Evolutionary conservation across 2,113 vertebrate species (phyloP).

Genomic region (Loxodonta africana): DNA sequence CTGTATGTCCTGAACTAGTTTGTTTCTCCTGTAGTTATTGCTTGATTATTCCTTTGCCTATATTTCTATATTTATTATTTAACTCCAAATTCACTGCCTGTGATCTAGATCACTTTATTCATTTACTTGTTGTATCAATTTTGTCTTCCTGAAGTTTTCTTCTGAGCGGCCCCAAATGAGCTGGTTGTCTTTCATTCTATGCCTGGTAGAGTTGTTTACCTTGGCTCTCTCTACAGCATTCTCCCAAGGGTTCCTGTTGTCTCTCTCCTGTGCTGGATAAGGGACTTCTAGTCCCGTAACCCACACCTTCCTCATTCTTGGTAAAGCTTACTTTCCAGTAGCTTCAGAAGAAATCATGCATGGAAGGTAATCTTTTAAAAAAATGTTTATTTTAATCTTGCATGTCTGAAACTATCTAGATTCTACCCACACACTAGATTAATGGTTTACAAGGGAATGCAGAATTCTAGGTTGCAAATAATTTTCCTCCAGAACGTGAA

Average conservation of each 20-base stretch:
- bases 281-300: not conserved
- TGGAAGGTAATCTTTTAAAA: not conserved
- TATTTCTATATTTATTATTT: not conserved
- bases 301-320: not conserved
- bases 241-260: not conserved
- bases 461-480: slow-evolving; percentile 12
- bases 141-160: not conserved
- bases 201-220: not conserved
- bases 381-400: not conserved
- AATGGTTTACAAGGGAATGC: not conserved
- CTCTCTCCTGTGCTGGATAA: not conserved
- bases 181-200: not conserved
- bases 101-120: not conserved
- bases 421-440: not conserved
- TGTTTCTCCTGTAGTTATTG: not conserved
- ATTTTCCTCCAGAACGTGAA: not conserved
- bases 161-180: not conserved
- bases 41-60: not conserved
- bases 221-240: not conserved
- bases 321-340: not conserved
- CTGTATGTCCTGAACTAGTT: not conserved
- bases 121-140: not conserved
- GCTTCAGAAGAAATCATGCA: not conserved
- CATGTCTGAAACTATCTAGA: slow-evolving; percentile 26
- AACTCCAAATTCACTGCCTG: not conserved